A percentile compares a stretch with the other conserved stretches of the same genome.
Conservation (phyloP, 2,113 vertebrate genomes). For the Zeus faber region DNA sequence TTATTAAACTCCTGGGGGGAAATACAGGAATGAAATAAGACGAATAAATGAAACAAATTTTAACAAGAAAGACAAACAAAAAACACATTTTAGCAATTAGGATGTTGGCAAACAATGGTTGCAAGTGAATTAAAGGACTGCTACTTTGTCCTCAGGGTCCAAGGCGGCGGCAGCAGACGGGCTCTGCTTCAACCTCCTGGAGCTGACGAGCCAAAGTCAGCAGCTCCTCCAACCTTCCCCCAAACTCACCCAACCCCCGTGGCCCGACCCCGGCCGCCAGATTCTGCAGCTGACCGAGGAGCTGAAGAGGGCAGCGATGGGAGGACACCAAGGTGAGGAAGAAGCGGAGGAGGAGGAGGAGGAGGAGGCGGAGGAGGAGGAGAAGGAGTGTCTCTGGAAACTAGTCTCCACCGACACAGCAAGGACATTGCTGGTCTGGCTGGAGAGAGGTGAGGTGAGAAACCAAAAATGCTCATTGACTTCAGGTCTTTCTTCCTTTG, state of each 20-base stretch:
- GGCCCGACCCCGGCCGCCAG: conserved; percentile 55
- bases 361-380: too few species aligned
- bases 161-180: conserved; percentile 67
- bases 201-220: conserved; percentile 62
- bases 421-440: conserved; percentile 76
- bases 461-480: background rate
- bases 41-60: too few species aligned
- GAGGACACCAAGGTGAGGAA: conserved; percentile 74
- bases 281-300: conserved; percentile 83
- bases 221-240: conserved; percentile 44
- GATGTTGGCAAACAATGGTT: background rate
- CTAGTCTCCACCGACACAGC: conserved; percentile 79
- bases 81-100: background rate
- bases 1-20: too few species aligned
- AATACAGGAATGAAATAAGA: too few species aligned
- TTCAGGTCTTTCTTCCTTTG: background rate
- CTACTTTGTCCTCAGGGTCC: conserved; percentile 68
- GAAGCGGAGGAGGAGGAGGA: conserved; percentile 45
- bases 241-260: conserved; percentile 19
- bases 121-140: background rate
- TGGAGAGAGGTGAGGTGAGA: conserved; percentile 80
- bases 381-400: conserved; percentile 67
- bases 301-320: conserved; percentile 77
- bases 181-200: conserved; percentile 63
- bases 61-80: background rate